phyloP scores from a whole-genome alignment of 2,888 invertebrate species.

The Epinotia ramella region DNA sequence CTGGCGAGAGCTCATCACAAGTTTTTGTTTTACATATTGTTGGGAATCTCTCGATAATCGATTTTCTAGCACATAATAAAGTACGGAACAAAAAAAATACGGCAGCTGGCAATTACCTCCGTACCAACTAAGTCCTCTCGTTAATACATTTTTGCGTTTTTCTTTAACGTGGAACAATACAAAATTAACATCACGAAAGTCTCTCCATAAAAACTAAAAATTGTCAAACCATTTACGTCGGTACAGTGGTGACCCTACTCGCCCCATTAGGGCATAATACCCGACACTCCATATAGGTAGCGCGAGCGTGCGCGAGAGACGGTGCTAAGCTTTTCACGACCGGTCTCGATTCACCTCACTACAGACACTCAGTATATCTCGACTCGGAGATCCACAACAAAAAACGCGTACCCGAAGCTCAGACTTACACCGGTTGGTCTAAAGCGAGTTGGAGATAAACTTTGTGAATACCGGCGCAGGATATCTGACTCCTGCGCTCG shows the following conservation, averaged over 20 bases:
- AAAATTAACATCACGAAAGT: constrained; percentile 11
- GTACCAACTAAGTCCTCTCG: background rate
- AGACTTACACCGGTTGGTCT: background rate
- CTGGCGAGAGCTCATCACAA: background rate
- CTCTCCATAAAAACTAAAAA: constrained; percentile 9
- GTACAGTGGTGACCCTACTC: constrained; percentile 24
- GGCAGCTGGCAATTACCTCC: too few relatives aligned
- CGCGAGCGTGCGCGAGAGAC: constrained; percentile 61
- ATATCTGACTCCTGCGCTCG: constrained; percentile 71
- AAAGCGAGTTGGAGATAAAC: background rate
- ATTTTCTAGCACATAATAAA: background rate
- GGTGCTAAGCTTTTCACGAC: constrained; percentile 41
- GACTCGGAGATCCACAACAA: background rate
- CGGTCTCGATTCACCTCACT: background rate
- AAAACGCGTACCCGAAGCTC: background rate
- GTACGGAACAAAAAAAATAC: too few relatives aligned
- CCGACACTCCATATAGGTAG: constrained; percentile 63
- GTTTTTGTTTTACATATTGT: background rate
- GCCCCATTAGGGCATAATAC: constrained; percentile 66
- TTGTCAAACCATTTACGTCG: constrained; percentile 27
- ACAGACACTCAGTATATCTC: background rate
- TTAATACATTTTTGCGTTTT: background rate
- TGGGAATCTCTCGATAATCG: background rate
- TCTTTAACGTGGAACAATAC: constrained; percentile 1
- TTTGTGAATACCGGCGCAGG: constrained; percentile 48